Percentiles rank a stretch among this genome's conserved stretches.
Conservation (phyloP, 2,797 vertebrate species). For the Myioborus melanocephalus region DNA sequence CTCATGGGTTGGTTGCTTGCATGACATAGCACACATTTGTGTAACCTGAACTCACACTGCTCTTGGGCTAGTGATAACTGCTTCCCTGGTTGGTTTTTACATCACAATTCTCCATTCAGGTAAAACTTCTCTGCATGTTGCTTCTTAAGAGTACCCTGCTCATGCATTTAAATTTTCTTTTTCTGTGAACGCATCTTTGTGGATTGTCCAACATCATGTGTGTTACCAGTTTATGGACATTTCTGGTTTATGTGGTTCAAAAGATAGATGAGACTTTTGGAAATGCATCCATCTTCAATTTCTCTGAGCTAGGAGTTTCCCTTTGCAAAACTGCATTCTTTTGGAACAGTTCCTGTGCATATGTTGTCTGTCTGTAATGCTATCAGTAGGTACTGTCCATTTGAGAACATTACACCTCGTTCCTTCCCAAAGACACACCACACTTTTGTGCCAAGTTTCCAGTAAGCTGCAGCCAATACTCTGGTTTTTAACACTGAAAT, state of each 20-base stretch:
- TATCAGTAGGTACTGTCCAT: slow-evolving; percentile 34
- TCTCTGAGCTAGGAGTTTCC: not conserved
- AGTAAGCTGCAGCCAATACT: not conserved
- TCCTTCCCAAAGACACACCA: slow-evolving; percentile 40
- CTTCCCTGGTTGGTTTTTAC: not conserved
- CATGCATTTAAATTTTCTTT: not conserved
- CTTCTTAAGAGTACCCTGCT: not conserved
- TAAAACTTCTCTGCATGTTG: not conserved
- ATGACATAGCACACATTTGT: not conserved
- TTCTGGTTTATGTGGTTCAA: not conserved
- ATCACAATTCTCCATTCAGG: not conserved
- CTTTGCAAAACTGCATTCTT: not conserved
- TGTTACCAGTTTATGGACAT: not conserved
- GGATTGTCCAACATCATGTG: not conserved
- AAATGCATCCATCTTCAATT: not conserved
- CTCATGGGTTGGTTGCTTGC: not conserved
- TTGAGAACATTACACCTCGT: slow-evolving; percentile 29
- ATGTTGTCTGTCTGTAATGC: slow-evolving; percentile 24
- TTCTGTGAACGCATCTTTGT: not conserved
- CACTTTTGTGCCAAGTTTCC: slow-evolving; percentile 37
- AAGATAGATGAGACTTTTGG: not conserved
- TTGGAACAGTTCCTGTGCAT: slow-evolving; percentile 1
- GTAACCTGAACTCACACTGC: not conserved
- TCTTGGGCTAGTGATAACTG: not conserved
- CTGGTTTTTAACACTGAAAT: not conserved